Evolutionary conservation across 2,113 vertebrate genomes (phyloP).

Genomic region (Archocentrus centrarchus): DNA sequence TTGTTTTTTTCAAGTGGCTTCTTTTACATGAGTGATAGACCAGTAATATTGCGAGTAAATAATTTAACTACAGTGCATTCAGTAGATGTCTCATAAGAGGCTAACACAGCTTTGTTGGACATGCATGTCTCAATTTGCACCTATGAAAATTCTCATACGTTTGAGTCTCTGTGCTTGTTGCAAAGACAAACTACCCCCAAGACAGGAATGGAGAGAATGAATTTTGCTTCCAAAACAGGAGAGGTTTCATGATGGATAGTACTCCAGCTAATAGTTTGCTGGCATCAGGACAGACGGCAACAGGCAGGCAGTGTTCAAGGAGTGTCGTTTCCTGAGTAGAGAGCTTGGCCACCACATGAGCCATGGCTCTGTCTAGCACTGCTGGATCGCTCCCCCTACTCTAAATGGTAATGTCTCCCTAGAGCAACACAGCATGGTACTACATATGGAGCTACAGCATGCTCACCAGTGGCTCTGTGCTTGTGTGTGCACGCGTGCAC

Average conservation of each 20-base stretch:
- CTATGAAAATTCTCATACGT: background rate
- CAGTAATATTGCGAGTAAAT: too few species aligned
- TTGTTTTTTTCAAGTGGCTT: too few species aligned
- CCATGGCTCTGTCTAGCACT: conserved; percentile 43
- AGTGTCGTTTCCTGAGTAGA: conserved; percentile 29
- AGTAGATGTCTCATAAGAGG: too few species aligned
- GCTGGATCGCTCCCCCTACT: conserved; percentile 62
- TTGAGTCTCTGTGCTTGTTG: conserved; percentile 7
- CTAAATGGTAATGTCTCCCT: conserved; percentile 77
- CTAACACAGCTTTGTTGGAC: background rate
- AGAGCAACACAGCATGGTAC: conserved; percentile 57
- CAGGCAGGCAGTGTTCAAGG: conserved; percentile 47
- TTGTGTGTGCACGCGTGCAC: background rate
- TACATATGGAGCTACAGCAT: conserved; percentile 56
- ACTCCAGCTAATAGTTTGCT: conserved; percentile 61
- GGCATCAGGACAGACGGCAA: conserved; percentile 32
- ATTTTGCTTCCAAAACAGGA: conserved; percentile 34
- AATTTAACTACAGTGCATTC: too few species aligned
- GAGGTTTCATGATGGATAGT: conserved; percentile 63
- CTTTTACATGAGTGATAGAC: too few species aligned
- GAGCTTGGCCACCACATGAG: conserved; percentile 46
- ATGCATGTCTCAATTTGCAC: background rate
- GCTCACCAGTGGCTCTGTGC: conserved; percentile 20
- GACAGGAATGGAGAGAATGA: conserved; percentile 43
- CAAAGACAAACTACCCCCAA: conserved; percentile 9